A percentile compares a stretch with the other conserved stretches of the same genome.
Conservation (phyloP, 2,888 invertebrate species). For the Microplitis deprimator region DNA sequence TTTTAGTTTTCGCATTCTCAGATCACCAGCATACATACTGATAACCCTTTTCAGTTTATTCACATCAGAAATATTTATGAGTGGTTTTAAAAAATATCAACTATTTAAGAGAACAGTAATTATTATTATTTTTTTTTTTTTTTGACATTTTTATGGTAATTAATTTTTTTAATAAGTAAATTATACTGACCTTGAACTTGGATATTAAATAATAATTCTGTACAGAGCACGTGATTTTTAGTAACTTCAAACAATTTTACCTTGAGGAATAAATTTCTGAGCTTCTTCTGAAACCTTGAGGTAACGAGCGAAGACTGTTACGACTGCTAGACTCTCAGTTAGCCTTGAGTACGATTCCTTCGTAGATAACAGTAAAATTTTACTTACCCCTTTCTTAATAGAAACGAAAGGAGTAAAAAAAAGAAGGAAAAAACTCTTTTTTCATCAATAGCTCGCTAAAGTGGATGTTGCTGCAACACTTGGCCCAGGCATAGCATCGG, state of each 20-base stretch:
- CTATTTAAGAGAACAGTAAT: neutral
- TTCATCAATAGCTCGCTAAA: slow-evolving; percentile 30
- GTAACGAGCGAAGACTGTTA: slow-evolving; percentile 54
- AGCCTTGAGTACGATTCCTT: slow-evolving; percentile 57
- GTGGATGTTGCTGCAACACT: slow-evolving; percentile 20
- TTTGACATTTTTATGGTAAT: neutral
- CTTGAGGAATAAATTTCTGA: neutral
- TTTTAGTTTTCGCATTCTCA: slow-evolving; percentile 18
- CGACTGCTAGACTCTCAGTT: slow-evolving; percentile 61
- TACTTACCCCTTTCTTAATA: slow-evolving; percentile 59
- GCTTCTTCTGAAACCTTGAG: slow-evolving; percentile 60
- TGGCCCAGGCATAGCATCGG: slow-evolving; percentile 46
- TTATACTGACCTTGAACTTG: neutral
- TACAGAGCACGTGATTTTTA: neutral
- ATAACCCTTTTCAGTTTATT: neutral
- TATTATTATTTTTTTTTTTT: neutral
- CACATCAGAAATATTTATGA: neutral
- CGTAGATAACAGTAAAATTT: slow-evolving; percentile 58
- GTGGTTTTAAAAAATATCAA: neutral
- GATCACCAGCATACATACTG: slow-evolving; percentile 6
- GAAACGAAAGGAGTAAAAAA: slow-evolving; percentile 1
- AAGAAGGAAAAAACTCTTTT: slow-evolving; percentile 20
- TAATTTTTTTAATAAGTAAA: neutral
- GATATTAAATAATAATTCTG: neutral
- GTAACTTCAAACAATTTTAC: neutral